Percentiles rank a stretch among this genome's conserved stretches.
Conservation (phyloP, 2,113 vertebrate genomes). For the Grantiella picta region DNA sequence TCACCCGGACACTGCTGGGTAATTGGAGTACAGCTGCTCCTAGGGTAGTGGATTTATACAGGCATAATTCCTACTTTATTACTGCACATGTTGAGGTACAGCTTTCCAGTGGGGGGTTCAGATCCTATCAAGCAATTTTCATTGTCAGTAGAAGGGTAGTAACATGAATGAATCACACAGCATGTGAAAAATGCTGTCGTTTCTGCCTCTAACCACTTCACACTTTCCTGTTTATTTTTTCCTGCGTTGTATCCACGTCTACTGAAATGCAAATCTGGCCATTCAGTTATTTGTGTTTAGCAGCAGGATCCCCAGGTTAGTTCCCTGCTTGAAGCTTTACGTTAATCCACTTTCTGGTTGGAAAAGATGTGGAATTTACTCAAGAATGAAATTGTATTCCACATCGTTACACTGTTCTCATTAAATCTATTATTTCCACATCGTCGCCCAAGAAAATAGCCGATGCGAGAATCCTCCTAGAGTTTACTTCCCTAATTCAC, state of each 20-base stretch:
- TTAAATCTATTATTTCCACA: conserved; percentile 69
- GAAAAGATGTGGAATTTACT: conserved; percentile 61
- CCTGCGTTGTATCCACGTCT: neutral
- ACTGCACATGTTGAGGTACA: neutral
- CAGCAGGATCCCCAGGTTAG: conserved; percentile 40
- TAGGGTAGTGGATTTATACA: neutral
- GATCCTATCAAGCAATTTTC: neutral
- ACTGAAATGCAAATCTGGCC: neutral
- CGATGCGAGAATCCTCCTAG: conserved; percentile 11
- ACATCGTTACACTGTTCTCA: conserved; percentile 58
- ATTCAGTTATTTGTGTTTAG: conserved; percentile 40
- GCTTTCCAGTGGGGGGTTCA: neutral
- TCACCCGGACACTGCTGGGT: neutral
- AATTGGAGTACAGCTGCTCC: neutral
- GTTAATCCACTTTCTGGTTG: conserved; percentile 49
- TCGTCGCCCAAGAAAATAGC: conserved; percentile 48
- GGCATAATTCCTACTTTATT: neutral
- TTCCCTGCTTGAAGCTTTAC: conserved; percentile 11
- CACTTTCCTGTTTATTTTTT: neutral
- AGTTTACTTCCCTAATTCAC: conserved; percentile 57
- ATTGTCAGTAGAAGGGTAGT: neutral
- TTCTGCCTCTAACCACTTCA: neutral
- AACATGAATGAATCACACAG: neutral
- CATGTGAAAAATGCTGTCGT: neutral
- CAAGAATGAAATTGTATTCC: conserved; percentile 65